These are phyloP conservation scores for Rhegmatorhina hoffmannsi DNA, from an alignment of 2,113 vertebrate species.

Conservation along the genomic window DNA sequence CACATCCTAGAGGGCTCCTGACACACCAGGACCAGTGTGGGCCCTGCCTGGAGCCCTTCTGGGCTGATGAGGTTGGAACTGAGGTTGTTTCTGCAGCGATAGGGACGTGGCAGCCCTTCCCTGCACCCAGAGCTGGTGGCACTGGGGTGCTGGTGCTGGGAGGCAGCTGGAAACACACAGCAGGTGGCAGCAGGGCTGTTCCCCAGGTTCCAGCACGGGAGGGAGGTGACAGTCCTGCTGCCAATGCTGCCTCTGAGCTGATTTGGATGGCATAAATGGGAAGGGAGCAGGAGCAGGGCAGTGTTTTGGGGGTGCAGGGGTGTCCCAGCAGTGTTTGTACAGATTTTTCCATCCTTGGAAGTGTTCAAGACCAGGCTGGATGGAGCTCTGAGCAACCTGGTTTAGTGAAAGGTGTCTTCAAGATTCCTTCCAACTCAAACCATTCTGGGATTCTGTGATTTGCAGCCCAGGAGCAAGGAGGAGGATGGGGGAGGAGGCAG, in stretches of 20 bases:
- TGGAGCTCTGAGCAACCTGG: background rate
- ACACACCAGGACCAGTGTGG: rapidly evolving
- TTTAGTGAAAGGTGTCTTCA: background rate
- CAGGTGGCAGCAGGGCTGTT: background rate
- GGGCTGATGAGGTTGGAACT: background rate
- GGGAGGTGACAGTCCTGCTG: background rate
- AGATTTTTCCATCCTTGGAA: background rate
- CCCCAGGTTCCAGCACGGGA: background rate
- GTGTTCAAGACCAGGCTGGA: background rate
- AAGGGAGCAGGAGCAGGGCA: background rate
- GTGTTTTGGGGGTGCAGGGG: background rate
- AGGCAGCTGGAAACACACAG: background rate
- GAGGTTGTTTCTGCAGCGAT: rapidly evolving
- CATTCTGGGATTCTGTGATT: background rate
- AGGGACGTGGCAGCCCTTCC: background rate
- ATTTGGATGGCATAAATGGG: background rate
- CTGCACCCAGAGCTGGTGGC: background rate
- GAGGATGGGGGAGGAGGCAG: background rate
- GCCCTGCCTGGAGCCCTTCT: background rate
- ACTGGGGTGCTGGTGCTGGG: rapidly evolving
- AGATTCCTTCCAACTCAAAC: background rate
- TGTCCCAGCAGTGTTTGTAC: background rate
- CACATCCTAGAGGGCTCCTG: background rate
- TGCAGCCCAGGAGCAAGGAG: background rate
- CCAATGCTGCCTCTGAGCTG: background rate